Percentiles rank a stretch among this genome's conserved stretches.
phyloP scores from a whole-genome alignment of 2,888 invertebrate genomes.

The Tyria jacobaeae region DNA sequence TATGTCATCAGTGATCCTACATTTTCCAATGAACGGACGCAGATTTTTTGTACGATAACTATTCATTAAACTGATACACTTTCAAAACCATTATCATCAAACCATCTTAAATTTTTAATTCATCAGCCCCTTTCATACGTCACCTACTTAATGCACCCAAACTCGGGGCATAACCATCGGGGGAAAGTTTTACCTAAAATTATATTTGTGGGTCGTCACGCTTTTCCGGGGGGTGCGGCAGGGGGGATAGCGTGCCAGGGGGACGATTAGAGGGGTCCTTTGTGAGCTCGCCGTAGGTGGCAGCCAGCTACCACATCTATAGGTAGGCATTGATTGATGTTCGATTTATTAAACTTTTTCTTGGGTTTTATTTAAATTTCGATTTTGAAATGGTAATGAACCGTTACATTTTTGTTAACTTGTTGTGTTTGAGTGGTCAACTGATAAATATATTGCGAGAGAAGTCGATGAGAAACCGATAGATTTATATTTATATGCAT shows the following conservation, averaged over 20 bases:
- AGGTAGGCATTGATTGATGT: slow-evolving; percentile 55
- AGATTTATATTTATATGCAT: too few species aligned
- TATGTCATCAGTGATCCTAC: too few species aligned
- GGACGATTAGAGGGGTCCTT: slow-evolving; percentile 83
- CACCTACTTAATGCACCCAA: slow-evolving; percentile 73
- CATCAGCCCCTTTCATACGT: slow-evolving; percentile 50
- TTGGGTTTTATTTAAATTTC: not conserved
- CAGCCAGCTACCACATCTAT: slow-evolving; percentile 67
- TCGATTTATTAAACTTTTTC: slow-evolving; percentile 42
- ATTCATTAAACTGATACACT: slow-evolving; percentile 34
- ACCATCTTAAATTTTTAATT: slow-evolving; percentile 48
- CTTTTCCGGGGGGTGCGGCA: slow-evolving; percentile 71
- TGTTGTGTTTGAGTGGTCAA: not conserved
- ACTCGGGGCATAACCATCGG: slow-evolving; percentile 74
- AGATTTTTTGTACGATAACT: not conserved
- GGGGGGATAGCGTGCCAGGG: slow-evolving; percentile 54
- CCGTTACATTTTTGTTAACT: not conserved
- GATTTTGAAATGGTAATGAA: not conserved
- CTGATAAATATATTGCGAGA: not conserved
- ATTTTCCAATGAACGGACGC: not conserved
- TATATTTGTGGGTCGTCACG: slow-evolving; percentile 87
- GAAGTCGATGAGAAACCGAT: not conserved
- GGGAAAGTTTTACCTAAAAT: slow-evolving; percentile 85
- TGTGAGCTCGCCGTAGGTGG: slow-evolving; percentile 76
- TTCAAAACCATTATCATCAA: slow-evolving; percentile 38